A percentile compares a stretch with the other conserved stretches of the same genome.
Conservation (phyloP, 2,797 vertebrate species). For the Harpagifer antarcticus region DNA sequence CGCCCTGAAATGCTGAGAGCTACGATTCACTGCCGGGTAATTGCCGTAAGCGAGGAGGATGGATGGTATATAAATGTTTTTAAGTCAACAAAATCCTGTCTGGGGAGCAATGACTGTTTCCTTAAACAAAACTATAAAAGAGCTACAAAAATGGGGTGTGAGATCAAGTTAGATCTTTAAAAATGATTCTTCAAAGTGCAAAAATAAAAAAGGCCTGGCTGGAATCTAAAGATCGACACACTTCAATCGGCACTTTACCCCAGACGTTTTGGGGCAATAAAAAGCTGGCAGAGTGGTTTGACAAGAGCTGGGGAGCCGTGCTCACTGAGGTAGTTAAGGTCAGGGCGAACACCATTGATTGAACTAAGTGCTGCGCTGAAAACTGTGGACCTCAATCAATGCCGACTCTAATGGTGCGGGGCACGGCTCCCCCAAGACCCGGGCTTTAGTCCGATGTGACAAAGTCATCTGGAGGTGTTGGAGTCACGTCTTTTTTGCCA, state of each 20-base stretch:
- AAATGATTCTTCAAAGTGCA: conserved; percentile 29
- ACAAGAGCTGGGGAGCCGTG: conserved; percentile 45
- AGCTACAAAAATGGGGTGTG: not conserved
- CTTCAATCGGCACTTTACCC: conserved; percentile 33
- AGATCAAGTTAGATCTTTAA: conserved; percentile 18
- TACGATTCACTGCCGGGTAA: conserved; percentile 30
- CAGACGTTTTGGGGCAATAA: conserved; percentile 51
- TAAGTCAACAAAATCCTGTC: conserved; percentile 29
- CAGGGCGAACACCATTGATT: conserved; percentile 71
- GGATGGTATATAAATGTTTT: conserved; percentile 17
- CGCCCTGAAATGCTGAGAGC: conserved; percentile 42
- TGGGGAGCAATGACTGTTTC: conserved; percentile 9
- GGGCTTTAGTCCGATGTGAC: conserved; percentile 36
- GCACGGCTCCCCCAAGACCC: conserved; percentile 55
- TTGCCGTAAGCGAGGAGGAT: conserved; percentile 15
- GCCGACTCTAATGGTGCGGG: conserved; percentile 59
- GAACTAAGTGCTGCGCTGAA: conserved; percentile 72
- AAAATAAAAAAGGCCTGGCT: conserved; percentile 13
- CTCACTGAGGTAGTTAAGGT: conserved; percentile 68
- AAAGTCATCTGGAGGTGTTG: conserved; percentile 48
- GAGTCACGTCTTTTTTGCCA: conserved; percentile 25
- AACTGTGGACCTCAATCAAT: conserved; percentile 73
- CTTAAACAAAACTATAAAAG: conserved; percentile 21
- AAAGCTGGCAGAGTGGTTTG: conserved; percentile 44
- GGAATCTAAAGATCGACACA: conserved; percentile 35